Evolutionary conservation across 1,140 invertebrate genomes (phyloP), one percentile per base, ranked within the genome.

Genomic region (Drosophila nebulosa): DNA sequence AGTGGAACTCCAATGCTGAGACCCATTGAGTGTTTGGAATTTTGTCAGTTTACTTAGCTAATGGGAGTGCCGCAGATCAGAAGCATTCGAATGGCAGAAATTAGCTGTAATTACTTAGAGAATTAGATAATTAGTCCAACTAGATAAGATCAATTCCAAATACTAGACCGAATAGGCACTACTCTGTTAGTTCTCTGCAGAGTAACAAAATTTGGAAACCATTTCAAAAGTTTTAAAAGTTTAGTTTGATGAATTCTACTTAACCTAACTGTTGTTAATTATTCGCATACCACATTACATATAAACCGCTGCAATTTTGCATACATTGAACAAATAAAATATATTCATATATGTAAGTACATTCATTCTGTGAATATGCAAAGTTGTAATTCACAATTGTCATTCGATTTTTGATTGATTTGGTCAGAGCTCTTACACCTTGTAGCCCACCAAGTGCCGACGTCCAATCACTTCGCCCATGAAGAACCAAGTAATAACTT

Each of bases 381-480:
- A 42, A 42, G 7, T n/a, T n/a, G n/a, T 46, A 46, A 10, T 9
- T 46, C n/a, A 46, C 4, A 46, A 46, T 21, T 46, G 1, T 16
- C 5, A 18, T 18, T 46, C 16, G 39, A 21, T 46, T 46, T 3
- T 10, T 2, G 9, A 18, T 46, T 46, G 14, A 32, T 10, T 3
- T 12, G 26, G 14, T 22, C 0, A 22, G 4, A 12, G 52, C 21
- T 46, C 14, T 55, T 94, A 97, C 75, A 98, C 96, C 83, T 98
- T 92, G 91, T 99, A 99, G 74, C 97, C 98, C 74, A 98, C 94
- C 79, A 99, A 67, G 80, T 96, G 94, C 72, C 97, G 94, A 91
- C 97, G 98, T 81, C 98, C 98, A 92, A 99, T 98, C 85, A 96
- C 96, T 95, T 99, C 98, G 76, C 98, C 98, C 83, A 99, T 93